Conservation (phyloP, 2,113 vertebrate species). For the Pseudorasbora parva region DNA sequence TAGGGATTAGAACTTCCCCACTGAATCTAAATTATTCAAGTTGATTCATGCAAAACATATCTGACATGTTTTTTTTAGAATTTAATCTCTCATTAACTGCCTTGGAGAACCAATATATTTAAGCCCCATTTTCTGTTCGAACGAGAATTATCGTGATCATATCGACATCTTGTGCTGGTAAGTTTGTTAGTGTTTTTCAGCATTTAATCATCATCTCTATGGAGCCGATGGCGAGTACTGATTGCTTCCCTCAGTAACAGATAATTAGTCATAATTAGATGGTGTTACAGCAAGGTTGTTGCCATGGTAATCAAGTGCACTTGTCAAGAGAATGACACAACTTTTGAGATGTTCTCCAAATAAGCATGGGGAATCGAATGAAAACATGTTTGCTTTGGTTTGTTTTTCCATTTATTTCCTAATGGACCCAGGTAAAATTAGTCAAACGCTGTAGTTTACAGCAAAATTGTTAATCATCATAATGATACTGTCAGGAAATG, state of each 20-base stretch:
- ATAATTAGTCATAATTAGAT: conserved; percentile 51
- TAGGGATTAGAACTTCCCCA: neutral
- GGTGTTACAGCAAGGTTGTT: conserved; percentile 30
- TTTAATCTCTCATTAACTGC: neutral
- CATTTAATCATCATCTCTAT: conserved; percentile 23
- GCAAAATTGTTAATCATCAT: neutral
- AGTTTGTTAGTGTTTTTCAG: conserved; percentile 16
- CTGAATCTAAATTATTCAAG: neutral
- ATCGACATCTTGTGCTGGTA: neutral
- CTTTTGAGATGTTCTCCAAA: conserved; percentile 25
- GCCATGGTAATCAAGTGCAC: conserved; percentile 1
- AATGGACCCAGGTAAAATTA: neutral
- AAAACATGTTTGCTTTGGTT: conserved; percentile 1
- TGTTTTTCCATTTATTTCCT: neutral
- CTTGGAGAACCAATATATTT: neutral
- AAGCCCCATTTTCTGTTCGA: neutral
- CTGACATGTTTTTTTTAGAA: conserved; percentile 1
- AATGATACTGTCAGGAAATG: conserved; percentile 2
- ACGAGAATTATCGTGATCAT: neutral
- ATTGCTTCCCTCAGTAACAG: conserved; percentile 25
- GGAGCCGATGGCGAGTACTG: conserved; percentile 26
- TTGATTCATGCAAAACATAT: conserved; percentile 2
- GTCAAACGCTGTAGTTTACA: neutral
- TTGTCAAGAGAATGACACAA: conserved; percentile 25
- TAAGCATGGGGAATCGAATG: neutral